Percentiles rank a stretch among this genome's conserved stretches.
Conservation (phyloP, 2,888 invertebrate species). For the Apotomis betuletana region DNA sequence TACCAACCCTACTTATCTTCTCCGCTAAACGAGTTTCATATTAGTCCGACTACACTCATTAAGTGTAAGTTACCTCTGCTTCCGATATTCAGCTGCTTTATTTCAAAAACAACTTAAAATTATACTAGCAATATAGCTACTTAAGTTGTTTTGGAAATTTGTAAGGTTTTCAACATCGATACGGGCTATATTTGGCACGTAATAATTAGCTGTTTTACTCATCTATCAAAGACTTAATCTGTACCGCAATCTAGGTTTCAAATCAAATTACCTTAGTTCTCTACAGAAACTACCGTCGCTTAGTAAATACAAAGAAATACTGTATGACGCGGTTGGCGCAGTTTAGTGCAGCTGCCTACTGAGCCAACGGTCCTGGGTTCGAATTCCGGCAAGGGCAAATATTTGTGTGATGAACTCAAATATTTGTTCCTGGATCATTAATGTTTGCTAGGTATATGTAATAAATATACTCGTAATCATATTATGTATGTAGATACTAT, state of each 20-base stretch:
- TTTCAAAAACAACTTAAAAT: constrained; percentile 9
- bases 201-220: constrained; percentile 9
- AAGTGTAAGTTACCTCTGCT: constrained; percentile 25
- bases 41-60: constrained; percentile 34
- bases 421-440: no score
- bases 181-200: constrained; percentile 13
- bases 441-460: no score
- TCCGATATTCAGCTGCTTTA: constrained; percentile 18
- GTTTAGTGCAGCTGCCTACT: no score
- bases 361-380: no score
- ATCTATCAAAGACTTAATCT: constrained; percentile 3
- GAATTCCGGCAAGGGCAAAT: no score
- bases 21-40: constrained; percentile 31
- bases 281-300: neutral
- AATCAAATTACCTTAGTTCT: neutral
- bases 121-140: neutral
- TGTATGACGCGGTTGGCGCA: no score
- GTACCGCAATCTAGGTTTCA: neutral
- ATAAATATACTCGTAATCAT: no score
- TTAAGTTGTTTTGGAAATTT: constrained; percentile 4
- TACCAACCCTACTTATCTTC: constrained; percentile 34
- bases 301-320: neutral
- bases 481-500: no score
- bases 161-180: constrained; percentile 7
- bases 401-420: no score